These are phyloP conservation scores for Hylomyscus alleni DNA, from an alignment of 2,797 vertebrate genomes.

Conservation along the genomic window DNA sequence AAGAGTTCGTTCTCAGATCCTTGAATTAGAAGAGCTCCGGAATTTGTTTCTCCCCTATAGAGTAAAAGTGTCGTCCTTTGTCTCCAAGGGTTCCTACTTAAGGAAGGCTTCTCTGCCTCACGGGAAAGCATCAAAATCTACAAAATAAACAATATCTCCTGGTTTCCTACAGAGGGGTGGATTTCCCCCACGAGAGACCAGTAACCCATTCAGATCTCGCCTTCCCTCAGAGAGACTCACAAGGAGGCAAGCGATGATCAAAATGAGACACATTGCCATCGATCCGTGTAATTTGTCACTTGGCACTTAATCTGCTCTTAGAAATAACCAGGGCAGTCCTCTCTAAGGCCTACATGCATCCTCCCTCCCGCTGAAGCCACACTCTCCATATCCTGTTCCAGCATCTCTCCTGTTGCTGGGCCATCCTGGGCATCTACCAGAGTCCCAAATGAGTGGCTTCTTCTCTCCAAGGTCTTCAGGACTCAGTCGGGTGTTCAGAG, in stretches of 20 bases:
- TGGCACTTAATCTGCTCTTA: not conserved
- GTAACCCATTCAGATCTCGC: not conserved
- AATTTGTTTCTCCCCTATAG: not conserved
- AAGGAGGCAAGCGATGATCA: not conserved
- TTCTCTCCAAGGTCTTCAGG: not conserved
- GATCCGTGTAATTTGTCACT: conserved; percentile 8
- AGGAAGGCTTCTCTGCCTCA: not conserved
- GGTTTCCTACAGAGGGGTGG: not conserved
- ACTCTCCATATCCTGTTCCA: accelerated
- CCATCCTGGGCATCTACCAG: not conserved
- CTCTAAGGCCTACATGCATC: accelerated
- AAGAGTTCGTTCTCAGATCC: conserved; percentile 70
- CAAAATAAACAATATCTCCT: conserved; percentile 16
- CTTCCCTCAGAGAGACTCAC: not conserved
- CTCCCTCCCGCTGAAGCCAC: not conserved
- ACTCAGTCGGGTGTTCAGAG: not conserved
- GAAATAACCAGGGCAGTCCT: not conserved
- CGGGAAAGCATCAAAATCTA: not conserved
- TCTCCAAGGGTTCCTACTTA: not conserved
- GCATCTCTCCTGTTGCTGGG: not conserved
- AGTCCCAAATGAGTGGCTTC: not conserved
- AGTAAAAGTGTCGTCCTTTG: accelerated
- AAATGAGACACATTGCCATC: not conserved
- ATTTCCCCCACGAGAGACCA: conserved; percentile 45
- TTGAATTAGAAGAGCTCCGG: conserved; percentile 49